Conservation (phyloP, 1,140 invertebrate genomes). For the Probaryconus sp. region DNA sequence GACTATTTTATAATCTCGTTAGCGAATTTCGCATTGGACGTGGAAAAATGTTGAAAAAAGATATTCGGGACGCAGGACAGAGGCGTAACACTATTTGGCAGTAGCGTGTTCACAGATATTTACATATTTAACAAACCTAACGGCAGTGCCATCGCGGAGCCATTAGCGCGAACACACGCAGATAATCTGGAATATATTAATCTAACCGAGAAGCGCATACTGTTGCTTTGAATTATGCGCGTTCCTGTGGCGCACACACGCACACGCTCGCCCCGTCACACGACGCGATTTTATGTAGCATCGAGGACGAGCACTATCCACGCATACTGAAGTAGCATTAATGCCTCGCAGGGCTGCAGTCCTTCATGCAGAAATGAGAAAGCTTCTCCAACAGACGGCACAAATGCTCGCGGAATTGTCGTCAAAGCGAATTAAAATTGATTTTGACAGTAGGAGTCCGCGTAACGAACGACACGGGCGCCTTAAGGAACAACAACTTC, state of each 20-base stretch:
- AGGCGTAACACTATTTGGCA: slow-evolving; percentile 40
- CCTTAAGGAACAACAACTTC: slow-evolving; percentile 29
- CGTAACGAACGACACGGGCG: slow-evolving; percentile 37
- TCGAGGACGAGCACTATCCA: slow-evolving; percentile 52
- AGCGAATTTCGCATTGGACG: neutral
- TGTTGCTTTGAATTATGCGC: slow-evolving; percentile 62
- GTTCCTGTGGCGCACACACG: slow-evolving; percentile 41
- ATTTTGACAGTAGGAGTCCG: slow-evolving; percentile 43
- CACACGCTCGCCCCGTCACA: slow-evolving; percentile 21
- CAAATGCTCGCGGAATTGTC: too few relatives aligned
- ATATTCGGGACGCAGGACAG: slow-evolving; percentile 21
- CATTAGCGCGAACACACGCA: slow-evolving; percentile 62
- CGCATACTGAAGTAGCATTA: slow-evolving; percentile 64
- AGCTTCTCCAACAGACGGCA: too few relatives aligned
- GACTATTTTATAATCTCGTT: slow-evolving; percentile 39
- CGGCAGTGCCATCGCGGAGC: slow-evolving; percentile 52
- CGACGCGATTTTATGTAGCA: slow-evolving; percentile 47
- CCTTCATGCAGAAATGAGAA: slow-evolving; percentile 44
- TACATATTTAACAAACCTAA: slow-evolving; percentile 66
- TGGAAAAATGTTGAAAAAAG: slow-evolving; percentile 38
- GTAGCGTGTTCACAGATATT: slow-evolving; percentile 52
- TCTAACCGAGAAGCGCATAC: slow-evolving; percentile 55
- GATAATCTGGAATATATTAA: slow-evolving; percentile 67
- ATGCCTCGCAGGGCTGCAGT: slow-evolving; percentile 59
- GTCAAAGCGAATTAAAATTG: slow-evolving; percentile 56